Evolutionary conservation across 2,888 invertebrate species (phyloP).

Genomic region (Yponomeuta cagnagella): DNA sequence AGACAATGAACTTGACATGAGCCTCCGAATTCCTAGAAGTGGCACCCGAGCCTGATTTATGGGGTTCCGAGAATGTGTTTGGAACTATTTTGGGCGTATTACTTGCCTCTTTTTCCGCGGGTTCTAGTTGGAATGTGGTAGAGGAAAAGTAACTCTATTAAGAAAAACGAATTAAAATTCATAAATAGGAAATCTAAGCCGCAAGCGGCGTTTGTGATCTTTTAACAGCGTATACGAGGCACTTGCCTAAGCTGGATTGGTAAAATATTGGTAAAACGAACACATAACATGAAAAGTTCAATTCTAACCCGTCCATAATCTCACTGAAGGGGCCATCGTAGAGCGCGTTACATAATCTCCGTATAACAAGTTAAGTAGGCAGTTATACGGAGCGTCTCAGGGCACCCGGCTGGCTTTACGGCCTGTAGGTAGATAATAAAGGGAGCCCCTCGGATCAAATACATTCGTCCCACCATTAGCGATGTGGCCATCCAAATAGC

Average conservation of each 20-base stretch:
- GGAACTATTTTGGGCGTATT: neutral
- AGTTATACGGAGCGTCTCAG: conserved; percentile 7
- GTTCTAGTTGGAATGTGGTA: neutral
- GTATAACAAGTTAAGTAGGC: conserved; percentile 3
- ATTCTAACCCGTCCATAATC: neutral
- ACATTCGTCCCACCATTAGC: conserved; percentile 9
- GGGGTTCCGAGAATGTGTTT: neutral
- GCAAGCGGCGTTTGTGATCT: too few species aligned
- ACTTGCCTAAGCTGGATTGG: too few species aligned
- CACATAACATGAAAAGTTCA: too few species aligned
- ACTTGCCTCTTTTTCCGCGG: neutral
- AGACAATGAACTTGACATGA: neutral
- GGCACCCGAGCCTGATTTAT: conserved; percentile 1
- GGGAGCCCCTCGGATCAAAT: conserved; percentile 12
- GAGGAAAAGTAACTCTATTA: neutral
- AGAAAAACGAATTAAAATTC: too few species aligned
- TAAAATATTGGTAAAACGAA: too few species aligned
- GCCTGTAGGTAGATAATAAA: conserved; percentile 12
- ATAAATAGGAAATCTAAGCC: too few species aligned
- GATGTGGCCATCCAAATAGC: neutral
- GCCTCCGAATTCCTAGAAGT: neutral
- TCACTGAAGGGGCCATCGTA: neutral
- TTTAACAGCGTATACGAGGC: too few species aligned
- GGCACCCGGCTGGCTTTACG: conserved; percentile 7
- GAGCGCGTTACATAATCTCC: neutral